Conservation (phyloP, 2,797 vertebrate genomes). For the Emys orbicularis region DNA sequence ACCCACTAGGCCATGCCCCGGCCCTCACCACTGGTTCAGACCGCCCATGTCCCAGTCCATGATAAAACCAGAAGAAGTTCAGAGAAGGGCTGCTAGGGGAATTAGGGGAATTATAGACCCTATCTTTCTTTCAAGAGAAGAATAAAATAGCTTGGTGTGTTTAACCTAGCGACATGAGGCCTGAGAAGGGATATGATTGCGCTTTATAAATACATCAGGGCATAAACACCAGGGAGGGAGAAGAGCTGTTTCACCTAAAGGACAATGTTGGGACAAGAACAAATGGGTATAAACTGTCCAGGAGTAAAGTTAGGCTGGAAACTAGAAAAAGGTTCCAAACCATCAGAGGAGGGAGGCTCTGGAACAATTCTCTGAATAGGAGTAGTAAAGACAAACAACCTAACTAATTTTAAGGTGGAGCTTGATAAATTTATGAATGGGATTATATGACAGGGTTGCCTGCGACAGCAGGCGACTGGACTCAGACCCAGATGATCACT, state of each 20-base stretch:
- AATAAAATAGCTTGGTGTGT: neutral
- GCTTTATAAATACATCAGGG: neutral
- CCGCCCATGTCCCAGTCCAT: neutral
- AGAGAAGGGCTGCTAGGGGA: neutral
- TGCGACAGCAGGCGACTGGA: neutral
- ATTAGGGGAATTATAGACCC: neutral
- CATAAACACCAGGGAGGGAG: neutral
- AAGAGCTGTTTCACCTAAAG: neutral
- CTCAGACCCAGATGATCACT: neutral
- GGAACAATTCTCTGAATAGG: neutral
- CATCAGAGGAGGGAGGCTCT: neutral
- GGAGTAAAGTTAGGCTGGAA: neutral
- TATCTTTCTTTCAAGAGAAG: neutral
- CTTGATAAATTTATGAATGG: neutral
- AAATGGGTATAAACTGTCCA: neutral
- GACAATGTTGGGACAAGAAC: neutral
- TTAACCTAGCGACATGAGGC: neutral
- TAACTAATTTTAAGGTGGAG: neutral
- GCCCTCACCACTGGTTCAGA: neutral
- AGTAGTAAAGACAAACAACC: neutral
- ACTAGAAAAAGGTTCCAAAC: neutral
- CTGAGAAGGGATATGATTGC: neutral
- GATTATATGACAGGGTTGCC: neutral
- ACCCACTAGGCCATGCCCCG: neutral
- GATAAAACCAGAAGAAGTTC: neutral